A percentile compares a stretch with the other conserved stretches of the same genome.
Conservation (phyloP, 2,888 invertebrate genomes). For the Athalia cordata region DNA sequence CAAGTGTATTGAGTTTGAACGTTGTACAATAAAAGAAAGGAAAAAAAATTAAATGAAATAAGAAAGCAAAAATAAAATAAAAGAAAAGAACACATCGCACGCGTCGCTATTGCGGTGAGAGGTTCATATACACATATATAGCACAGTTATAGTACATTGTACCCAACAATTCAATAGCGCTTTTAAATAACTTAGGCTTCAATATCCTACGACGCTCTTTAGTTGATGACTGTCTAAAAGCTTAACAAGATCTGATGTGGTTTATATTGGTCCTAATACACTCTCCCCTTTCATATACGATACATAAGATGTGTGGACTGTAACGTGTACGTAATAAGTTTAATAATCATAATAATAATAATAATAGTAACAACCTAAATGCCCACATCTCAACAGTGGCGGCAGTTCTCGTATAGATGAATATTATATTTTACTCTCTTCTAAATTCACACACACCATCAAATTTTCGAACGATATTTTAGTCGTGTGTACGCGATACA, state of each 20-base stretch:
- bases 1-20: conserved; percentile 26
- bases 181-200: background rate
- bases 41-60: too few relatives aligned
- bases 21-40: background rate
- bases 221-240: background rate
- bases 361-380: background rate
- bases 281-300: background rate
- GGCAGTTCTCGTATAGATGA: too few relatives aligned
- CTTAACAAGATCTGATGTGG: conserved; percentile 34
- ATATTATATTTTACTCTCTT: too few relatives aligned
- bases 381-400: too few relatives aligned
- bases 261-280: conserved; percentile 51
- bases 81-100: background rate
- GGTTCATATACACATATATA: background rate
- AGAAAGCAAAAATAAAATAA: too few relatives aligned
- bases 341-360: background rate
- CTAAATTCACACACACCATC: too few relatives aligned
- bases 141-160: background rate
- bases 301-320: background rate
- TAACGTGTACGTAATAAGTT: background rate
- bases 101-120: background rate
- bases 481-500: background rate
- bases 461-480: too few relatives aligned
- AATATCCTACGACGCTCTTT: background rate
- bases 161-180: too few relatives aligned